A percentile compares a stretch with the other conserved stretches of the same genome.
phyloP scores from a whole-genome alignment of 2,113 vertebrate genomes.

The Echinops telfairi region DNA sequence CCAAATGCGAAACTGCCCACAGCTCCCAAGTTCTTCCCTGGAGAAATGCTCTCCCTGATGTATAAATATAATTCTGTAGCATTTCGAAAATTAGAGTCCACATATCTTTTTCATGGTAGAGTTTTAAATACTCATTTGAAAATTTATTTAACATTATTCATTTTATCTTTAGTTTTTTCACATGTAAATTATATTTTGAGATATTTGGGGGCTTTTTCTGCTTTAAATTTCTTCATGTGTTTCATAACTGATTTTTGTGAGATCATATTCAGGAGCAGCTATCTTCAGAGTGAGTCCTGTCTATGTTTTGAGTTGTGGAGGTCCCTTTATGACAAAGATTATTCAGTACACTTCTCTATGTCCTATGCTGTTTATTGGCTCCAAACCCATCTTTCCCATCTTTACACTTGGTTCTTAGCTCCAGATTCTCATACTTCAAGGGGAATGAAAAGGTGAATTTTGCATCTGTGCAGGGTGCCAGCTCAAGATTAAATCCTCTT shows the following conservation, averaged over 20 bases:
- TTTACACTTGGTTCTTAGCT: background rate
- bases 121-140: slow-evolving; percentile 21
- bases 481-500: background rate
- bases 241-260: slow-evolving; percentile 4
- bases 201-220: background rate
- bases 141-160: background rate
- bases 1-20: no score
- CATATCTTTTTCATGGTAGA: slow-evolving; percentile 7
- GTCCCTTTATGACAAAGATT: background rate
- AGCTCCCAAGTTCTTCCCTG: no score
- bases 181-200: background rate
- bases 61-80: no score
- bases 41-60: no score
- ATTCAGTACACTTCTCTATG: background rate
- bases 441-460: slow-evolving; percentile 15
- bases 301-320: background rate
- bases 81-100: slow-evolving; percentile 1
- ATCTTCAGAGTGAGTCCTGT: background rate
- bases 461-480: background rate
- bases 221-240: slow-evolving; percentile 21
- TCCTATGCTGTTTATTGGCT: background rate
- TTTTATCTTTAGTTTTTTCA: background rate
- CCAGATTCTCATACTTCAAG: background rate
- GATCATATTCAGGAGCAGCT: background rate
- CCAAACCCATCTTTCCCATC: background rate